A percentile compares a stretch with the other conserved stretches of the same genome.
These are phyloP conservation scores for Euborellia annulipes DNA, from an alignment of 1,140 invertebrate species.

Conservation along the genomic window DNA sequence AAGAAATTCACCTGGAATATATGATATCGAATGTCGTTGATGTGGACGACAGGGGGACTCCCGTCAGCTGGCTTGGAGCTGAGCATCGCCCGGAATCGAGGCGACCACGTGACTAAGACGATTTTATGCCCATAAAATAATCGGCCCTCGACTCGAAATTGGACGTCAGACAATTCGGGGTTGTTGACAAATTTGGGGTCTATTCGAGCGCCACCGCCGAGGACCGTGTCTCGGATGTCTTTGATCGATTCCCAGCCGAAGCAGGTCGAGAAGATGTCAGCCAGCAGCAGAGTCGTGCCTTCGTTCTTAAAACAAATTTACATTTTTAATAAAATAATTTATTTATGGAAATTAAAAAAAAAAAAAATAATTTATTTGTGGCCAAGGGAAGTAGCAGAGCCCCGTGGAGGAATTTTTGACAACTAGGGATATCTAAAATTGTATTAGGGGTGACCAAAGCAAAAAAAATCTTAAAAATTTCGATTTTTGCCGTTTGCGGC, in stretches of 20 bases:
- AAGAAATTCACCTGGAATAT: constrained; percentile 57
- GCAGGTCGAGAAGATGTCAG: constrained; percentile 77
- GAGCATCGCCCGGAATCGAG: constrained; percentile 71
- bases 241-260: constrained; percentile 76
- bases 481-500: too few relatives aligned
- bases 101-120: constrained; percentile 76
- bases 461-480: too few relatives aligned
- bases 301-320: constrained; percentile 50
- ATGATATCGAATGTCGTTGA: constrained; percentile 82
- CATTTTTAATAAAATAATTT: constrained; percentile 1
- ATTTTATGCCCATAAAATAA: constrained; percentile 92
- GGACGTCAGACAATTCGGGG: constrained; percentile 77
- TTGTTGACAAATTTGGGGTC: constrained; percentile 88
- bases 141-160: constrained; percentile 75
- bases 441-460: too few relatives aligned
- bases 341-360: too few relatives aligned
- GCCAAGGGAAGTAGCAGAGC: too few relatives aligned
- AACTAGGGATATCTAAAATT: too few relatives aligned
- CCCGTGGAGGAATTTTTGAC: too few relatives aligned
- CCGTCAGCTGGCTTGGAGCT: constrained; percentile 60
- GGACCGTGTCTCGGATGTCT: constrained; percentile 51
- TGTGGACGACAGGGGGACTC: constrained; percentile 68
- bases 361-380: neutral
- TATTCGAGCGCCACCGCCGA: constrained; percentile 54
- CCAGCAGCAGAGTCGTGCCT: constrained; percentile 67